Conservation (phyloP, 2,888 invertebrate genomes). For the Melanchra persicariae region DNA sequence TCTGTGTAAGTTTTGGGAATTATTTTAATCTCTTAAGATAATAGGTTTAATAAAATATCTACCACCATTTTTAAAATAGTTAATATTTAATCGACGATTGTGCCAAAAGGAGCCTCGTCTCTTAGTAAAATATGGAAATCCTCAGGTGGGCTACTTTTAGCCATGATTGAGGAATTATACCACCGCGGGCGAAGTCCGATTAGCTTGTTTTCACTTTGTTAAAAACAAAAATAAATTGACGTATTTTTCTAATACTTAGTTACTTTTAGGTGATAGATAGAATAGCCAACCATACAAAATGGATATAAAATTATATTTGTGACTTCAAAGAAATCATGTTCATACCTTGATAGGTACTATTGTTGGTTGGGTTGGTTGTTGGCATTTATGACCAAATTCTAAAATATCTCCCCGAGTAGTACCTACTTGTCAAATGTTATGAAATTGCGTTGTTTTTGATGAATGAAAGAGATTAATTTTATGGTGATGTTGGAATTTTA, state of each 20-base stretch:
- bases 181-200: conserved; percentile 57
- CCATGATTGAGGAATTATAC: conserved; percentile 48
- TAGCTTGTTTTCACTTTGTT: conserved; percentile 43
- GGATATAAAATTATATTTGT: conserved; percentile 68
- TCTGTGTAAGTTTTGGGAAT: conserved; percentile 51
- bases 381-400: conserved; percentile 55
- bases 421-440: conserved; percentile 34
- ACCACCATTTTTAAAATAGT: conserved; percentile 49
- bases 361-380: conserved; percentile 42
- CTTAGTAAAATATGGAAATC: conserved; percentile 22
- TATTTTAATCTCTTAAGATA: conserved; percentile 50
- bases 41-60: conserved; percentile 41
- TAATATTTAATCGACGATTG: conserved; percentile 44
- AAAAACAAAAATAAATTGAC: conserved; percentile 57
- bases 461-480: conserved; percentile 37
- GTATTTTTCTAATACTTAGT: conserved; percentile 67
- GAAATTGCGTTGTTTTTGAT: conserved; percentile 43
- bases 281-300: conserved; percentile 66
- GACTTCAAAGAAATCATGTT: conserved; percentile 70
- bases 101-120: conserved; percentile 30
- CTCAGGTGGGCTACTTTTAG: conserved; percentile 39
- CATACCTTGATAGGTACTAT: conserved; percentile 46
- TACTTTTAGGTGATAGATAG: conserved; percentile 65
- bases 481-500: conserved; percentile 31
- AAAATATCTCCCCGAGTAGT: conserved; percentile 45